Evolutionary conservation across 2,113 vertebrate genomes (phyloP).

Genomic region (Syrrhaptes paradoxus): DNA sequence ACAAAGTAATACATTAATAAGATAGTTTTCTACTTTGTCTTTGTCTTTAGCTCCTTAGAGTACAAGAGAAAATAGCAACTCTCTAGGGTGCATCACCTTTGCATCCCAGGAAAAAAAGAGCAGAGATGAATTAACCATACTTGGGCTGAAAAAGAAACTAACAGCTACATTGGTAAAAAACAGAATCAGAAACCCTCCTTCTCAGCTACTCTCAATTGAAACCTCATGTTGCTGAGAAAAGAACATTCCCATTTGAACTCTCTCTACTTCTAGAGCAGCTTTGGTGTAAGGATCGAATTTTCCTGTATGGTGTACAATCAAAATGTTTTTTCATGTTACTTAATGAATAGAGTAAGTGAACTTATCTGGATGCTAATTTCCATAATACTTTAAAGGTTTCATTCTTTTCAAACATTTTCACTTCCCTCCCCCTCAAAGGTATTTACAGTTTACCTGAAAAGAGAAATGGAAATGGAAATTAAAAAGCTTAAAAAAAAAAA

Average conservation of each 20-base stretch:
- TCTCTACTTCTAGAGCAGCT: background rate
- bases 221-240: background rate
- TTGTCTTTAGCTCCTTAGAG: background rate
- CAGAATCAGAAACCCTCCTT: background rate
- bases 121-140: background rate
- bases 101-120: background rate
- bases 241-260: background rate
- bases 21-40: background rate
- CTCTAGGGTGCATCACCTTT: background rate
- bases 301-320: background rate
- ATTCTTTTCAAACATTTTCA: background rate
- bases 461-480: background rate
- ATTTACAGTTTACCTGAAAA: background rate
- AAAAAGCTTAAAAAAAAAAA: background rate
- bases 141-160: background rate
- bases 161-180: background rate
- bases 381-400: background rate
- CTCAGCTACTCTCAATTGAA: background rate
- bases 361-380: background rate
- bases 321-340: background rate
- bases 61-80: background rate
- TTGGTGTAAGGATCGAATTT: background rate
- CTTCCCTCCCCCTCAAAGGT: background rate
- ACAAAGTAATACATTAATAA: background rate
- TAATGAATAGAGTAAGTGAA: background rate